Evolutionary conservation across 2,797 vertebrate genomes (phyloP).

Genomic region (Hypotaenidia okinawae): DNA sequence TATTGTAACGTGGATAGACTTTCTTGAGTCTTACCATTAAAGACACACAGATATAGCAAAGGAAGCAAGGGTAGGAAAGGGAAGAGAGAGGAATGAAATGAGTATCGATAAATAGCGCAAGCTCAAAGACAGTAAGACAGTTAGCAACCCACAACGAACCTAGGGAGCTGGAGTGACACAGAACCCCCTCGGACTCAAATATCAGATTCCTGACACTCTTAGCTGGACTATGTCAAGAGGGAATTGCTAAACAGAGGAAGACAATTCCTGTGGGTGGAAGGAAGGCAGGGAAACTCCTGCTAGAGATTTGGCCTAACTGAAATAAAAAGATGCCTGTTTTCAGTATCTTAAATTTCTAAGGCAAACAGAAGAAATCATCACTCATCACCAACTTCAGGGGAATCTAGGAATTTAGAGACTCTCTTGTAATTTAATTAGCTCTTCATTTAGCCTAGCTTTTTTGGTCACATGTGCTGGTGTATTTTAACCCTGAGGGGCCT

Average conservation of each 20-base stretch:
- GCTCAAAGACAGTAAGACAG: constrained; percentile 82
- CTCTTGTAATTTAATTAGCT: background rate
- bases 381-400: background rate
- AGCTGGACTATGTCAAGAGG: background rate
- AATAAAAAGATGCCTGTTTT: background rate
- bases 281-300: background rate
- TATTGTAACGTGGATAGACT: constrained; percentile 89
- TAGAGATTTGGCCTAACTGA: background rate
- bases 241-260: background rate
- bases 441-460: background rate
- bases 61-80: constrained; percentile 86
- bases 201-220: background rate
- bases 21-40: constrained; percentile 91
- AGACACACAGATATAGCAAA: constrained; percentile 89
- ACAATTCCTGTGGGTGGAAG: background rate
- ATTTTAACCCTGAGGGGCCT: background rate
- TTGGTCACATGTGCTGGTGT: background rate
- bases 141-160: constrained; percentile 75
- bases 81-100: constrained; percentile 85
- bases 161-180: constrained; percentile 1
- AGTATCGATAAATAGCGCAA: constrained; percentile 78
- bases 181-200: background rate
- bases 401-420: background rate
- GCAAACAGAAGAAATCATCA: background rate
- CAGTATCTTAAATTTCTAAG: background rate